Conservation (phyloP, 2,113 vertebrate genomes). For the Australoheros scitulus region DNA sequence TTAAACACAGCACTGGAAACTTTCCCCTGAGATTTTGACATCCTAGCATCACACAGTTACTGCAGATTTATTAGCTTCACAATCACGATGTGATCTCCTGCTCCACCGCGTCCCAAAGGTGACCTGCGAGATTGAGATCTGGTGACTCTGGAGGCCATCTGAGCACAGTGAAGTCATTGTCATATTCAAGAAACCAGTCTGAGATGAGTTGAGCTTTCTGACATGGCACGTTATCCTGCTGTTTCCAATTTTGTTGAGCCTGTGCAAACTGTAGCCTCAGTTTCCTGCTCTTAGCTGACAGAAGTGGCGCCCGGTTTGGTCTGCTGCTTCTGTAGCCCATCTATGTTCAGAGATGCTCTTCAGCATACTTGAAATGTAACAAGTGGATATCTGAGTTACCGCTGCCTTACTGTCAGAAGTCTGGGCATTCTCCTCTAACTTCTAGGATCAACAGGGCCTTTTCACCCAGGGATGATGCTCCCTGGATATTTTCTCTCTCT, state of each 20-base stretch:
- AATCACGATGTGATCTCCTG: neutral
- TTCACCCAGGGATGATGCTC: neutral
- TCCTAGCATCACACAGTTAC: neutral
- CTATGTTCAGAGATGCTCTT: neutral
- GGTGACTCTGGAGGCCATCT: neutral
- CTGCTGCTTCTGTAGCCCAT: neutral
- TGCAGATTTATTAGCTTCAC: too few species aligned
- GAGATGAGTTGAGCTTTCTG: too few species aligned
- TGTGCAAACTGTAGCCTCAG: fast-evolving
- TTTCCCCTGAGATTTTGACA: neutral
- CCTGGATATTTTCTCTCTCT: too few species aligned
- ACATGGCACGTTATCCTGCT: neutral
- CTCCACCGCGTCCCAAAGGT: neutral
- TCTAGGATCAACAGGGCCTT: neutral
- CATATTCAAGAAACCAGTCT: neutral
- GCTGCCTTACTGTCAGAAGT: neutral
- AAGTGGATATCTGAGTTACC: neutral
- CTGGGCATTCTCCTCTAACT: neutral
- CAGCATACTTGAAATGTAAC: neutral
- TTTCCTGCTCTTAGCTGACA: fast-evolving
- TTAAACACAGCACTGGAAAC: too few species aligned
- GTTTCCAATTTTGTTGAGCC: neutral
- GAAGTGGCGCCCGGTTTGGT: neutral
- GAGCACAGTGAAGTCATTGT: neutral
- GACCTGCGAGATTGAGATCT: neutral